Evolutionary conservation across 2,113 vertebrate species (phyloP).

Genomic region (Microcebus lehilahytsara): DNA sequence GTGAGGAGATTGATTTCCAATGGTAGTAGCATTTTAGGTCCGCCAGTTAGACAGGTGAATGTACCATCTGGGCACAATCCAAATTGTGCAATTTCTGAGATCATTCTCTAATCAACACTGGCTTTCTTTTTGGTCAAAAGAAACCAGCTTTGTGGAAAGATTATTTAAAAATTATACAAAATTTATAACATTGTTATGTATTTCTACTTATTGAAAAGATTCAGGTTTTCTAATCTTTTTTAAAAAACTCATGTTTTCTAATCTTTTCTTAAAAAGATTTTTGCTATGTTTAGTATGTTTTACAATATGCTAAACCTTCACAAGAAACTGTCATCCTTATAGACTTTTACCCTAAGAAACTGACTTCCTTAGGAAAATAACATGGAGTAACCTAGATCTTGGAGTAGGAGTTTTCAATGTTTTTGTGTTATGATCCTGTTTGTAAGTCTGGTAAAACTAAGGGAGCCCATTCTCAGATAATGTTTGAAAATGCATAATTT

Average conservation of each 20-base stretch:
- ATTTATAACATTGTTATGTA: not conserved
- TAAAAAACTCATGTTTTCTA: not conserved
- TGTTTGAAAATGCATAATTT: not conserved
- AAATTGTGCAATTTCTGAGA: not conserved
- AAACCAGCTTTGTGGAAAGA: not conserved
- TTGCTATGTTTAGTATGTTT: not conserved
- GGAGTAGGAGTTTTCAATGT: not conserved
- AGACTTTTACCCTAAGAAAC: not conserved
- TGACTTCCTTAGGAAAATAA: constrained; percentile 29
- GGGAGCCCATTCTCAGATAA: not conserved
- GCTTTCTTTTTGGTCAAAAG: not conserved
- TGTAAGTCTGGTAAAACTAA: not conserved
- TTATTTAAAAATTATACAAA: not conserved
- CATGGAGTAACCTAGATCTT: not conserved
- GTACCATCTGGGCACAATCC: not conserved
- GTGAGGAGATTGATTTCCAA: not conserved
- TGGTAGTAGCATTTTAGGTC: not conserved
- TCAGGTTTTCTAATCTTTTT: not conserved
- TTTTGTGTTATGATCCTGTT: not conserved
- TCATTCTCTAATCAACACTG: not conserved
- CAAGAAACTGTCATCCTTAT: not conserved
- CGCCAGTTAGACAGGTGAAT: not conserved
- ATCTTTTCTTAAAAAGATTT: not conserved
- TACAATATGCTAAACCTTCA: not conserved
- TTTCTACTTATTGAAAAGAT: not conserved